These are phyloP conservation scores for Samia ricini DNA, from an alignment of 1,140 invertebrate species.

Conservation along the genomic window DNA sequence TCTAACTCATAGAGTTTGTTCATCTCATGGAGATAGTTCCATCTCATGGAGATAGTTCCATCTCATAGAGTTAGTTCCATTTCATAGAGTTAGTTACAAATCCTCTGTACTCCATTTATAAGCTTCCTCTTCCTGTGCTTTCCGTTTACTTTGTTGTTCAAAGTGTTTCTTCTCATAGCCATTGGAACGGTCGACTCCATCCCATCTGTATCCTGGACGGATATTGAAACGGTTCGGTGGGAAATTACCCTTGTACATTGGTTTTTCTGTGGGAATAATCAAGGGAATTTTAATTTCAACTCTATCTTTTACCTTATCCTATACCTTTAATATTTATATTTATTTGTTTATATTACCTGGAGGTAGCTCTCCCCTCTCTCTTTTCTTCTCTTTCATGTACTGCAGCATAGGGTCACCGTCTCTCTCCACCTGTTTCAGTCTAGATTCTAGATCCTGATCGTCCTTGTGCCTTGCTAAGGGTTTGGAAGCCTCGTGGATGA, in stretches of 20 bases:
- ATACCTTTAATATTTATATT: constrained; percentile 9
- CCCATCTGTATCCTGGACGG: constrained; percentile 96
- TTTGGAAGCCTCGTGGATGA: constrained; percentile 91
- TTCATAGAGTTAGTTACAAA: constrained; percentile 82
- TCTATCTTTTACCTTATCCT: neutral
- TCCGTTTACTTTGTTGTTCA: constrained; percentile 85
- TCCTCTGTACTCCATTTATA: constrained; percentile 98
- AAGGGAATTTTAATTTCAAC: too few species aligned
- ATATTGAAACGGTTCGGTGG: constrained; percentile 96
- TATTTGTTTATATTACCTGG: constrained; percentile 40
- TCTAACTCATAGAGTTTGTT: too few species aligned
- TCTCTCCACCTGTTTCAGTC: constrained; percentile 86
- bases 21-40: too few species aligned
- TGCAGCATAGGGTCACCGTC: constrained; percentile 96
- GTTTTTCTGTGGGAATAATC: constrained; percentile 76
- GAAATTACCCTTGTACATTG: constrained; percentile 88
- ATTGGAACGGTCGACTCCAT: constrained; percentile 98
- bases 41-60: too few species aligned
- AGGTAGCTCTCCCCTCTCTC: constrained; percentile 70
- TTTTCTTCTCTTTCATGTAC: constrained; percentile 90
- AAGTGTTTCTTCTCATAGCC: constrained; percentile 97
- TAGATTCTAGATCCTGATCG: constrained; percentile 91
- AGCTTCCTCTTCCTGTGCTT: constrained; percentile 89
- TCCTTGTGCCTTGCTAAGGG: constrained; percentile 93
- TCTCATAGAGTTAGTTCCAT: neutral